A percentile compares a stretch with the other conserved stretches of the same genome.
Evolutionary conservation across 1,140 invertebrate species (phyloP).

Genomic region (Leptinotarsa undecemlineata): DNA sequence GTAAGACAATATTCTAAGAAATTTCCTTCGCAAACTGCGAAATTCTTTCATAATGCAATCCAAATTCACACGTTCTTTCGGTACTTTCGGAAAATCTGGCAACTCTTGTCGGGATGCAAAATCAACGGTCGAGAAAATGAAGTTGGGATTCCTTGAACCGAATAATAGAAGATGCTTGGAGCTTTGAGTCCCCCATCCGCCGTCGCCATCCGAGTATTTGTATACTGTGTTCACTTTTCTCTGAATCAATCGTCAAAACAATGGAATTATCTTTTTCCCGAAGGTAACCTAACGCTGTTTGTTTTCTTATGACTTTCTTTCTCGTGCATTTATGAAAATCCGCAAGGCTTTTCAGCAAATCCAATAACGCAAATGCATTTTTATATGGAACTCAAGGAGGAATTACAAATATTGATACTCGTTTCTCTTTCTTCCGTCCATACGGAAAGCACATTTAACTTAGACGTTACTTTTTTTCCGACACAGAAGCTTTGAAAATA

Average conservation of each 20-base stretch:
- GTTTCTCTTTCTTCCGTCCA: neutral
- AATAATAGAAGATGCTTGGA: constrained; percentile 53
- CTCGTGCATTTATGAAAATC: constrained; percentile 16
- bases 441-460: too few species aligned
- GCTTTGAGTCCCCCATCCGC: constrained; percentile 26
- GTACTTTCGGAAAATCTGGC: constrained; percentile 9
- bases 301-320: constrained; percentile 12
- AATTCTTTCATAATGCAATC: neutral
- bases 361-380: neutral
- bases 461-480: too few species aligned
- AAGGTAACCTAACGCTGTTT: constrained; percentile 21
- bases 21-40: neutral
- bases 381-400: neutral
- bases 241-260: constrained; percentile 40
- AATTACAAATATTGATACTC: neutral
- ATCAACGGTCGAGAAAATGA: constrained; percentile 58
- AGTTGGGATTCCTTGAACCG: constrained; percentile 55
- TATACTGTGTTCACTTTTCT: constrained; percentile 40
- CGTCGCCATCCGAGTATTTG: constrained; percentile 35
- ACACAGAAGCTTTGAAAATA: too few species aligned
- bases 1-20: too few species aligned
- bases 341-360: neutral
- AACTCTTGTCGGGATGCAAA: constrained; percentile 45
- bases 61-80: constrained; percentile 2
- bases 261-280: constrained; percentile 24